These are phyloP conservation scores for Aptenodytes patagonicus DNA, from an alignment of 2,113 vertebrate genomes.

Conservation along the genomic window DNA sequence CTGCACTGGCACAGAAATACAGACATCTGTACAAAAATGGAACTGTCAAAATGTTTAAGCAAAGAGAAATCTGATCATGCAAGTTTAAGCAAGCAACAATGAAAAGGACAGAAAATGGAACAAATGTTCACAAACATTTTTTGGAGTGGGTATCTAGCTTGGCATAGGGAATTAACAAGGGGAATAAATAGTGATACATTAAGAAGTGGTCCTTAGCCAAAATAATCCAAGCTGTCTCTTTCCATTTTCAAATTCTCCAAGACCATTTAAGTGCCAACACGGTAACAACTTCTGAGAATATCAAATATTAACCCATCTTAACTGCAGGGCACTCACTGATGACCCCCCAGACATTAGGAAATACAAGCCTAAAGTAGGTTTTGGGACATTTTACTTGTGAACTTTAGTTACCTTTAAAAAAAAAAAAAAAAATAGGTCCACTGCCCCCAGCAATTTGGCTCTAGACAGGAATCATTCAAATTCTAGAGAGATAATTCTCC, in stretches of 20 bases:
- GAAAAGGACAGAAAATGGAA: neutral
- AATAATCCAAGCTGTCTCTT: neutral
- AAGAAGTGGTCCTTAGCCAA: neutral
- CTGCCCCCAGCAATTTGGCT: neutral
- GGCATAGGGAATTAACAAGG: neutral
- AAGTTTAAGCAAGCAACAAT: neutral
- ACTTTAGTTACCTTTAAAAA: neutral
- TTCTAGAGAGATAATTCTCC: neutral
- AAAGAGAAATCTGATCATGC: neutral
- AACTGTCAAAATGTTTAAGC: neutral
- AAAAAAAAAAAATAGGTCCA: neutral
- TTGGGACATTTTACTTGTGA: neutral
- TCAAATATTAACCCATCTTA: neutral
- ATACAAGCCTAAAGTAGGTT: neutral
- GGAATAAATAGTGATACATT: neutral
- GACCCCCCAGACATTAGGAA: neutral
- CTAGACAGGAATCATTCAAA: neutral
- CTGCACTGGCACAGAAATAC: neutral
- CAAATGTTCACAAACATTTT: neutral
- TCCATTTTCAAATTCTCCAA: neutral
- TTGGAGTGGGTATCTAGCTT: neutral
- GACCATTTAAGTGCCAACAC: neutral
- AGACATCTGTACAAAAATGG: neutral
- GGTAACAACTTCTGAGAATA: neutral
- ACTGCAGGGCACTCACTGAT: neutral